Percentiles rank a stretch among this genome's conserved stretches.
Evolutionary conservation across 2,888 invertebrate species (phyloP).

Genomic region (Epinotia ramella): DNA sequence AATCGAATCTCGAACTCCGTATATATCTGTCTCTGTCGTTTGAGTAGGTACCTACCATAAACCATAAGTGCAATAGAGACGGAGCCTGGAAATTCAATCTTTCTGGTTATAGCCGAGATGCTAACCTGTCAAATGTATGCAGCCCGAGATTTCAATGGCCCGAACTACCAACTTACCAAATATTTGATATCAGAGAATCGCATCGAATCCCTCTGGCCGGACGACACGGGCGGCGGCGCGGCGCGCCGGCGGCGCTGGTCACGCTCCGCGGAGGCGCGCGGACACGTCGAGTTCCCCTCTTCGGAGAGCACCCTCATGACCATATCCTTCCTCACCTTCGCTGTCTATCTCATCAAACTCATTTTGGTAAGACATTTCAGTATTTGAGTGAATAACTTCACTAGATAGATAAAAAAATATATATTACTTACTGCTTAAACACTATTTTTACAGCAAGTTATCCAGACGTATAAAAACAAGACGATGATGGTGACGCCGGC

Average conservation of each 20-base stretch:
- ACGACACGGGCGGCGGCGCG: slow-evolving; percentile 56
- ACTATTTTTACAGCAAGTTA: slow-evolving; percentile 86
- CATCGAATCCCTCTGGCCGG: slow-evolving; percentile 79
- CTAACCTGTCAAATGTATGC: no score
- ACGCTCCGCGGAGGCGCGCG: slow-evolving; percentile 63
- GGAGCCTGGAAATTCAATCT: no score
- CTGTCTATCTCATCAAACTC: slow-evolving; percentile 93
- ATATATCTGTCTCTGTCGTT: no score
- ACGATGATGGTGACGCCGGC: slow-evolving; percentile 79
- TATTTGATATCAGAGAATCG: slow-evolving; percentile 69
- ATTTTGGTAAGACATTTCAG: slow-evolving; percentile 87
- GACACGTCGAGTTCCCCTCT: slow-evolving; percentile 91
- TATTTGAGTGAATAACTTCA: neutral
- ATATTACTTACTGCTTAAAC: neutral
- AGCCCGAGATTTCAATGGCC: neutral
- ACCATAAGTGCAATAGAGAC: no score
- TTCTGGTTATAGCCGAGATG: no score
- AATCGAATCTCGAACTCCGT: no score
- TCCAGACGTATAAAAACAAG: slow-evolving; percentile 87
- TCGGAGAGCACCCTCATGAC: slow-evolving; percentile 93
- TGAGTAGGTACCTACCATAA: no score
- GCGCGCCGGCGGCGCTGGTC: slow-evolving; percentile 57
- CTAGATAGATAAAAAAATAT: neutral
- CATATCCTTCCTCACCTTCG: slow-evolving; percentile 93
- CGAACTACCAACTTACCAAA: neutral